Percentiles rank a stretch among this genome's conserved stretches.
These are phyloP conservation scores for Pseudococcus longispinus DNA, from an alignment of 2,888 invertebrate species.

Conservation along the genomic window DNA sequence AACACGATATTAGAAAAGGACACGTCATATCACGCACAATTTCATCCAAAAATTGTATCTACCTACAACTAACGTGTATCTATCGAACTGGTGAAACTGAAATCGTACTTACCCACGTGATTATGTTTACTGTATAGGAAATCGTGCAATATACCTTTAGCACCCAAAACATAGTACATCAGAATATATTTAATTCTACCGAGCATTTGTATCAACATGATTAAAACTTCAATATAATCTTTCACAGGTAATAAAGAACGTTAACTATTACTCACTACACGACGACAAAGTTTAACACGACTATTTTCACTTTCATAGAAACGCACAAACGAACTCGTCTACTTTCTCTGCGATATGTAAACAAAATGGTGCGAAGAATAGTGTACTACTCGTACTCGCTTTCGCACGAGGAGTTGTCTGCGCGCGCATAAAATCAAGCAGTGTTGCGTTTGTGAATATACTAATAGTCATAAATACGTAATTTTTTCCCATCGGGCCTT, in stretches of 20 bases:
- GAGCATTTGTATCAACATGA: conserved; percentile 43
- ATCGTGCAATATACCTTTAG: conserved; percentile 70
- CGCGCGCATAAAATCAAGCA: conserved; percentile 8
- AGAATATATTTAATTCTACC: conserved; percentile 65
- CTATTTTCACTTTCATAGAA: neutral
- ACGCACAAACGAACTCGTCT: neutral
- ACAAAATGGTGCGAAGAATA: neutral
- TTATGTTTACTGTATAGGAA: conserved; percentile 68
- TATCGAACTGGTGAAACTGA: neutral
- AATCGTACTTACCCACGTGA: conserved; percentile 64
- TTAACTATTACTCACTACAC: neutral
- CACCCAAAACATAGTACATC: conserved; percentile 70
- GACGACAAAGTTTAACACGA: neutral
- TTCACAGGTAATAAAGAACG: neutral
- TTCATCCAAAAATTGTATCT: neutral
- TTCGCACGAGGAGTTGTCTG: neutral
- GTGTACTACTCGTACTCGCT: neutral
- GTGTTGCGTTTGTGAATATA: too few species aligned
- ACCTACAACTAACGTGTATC: too few species aligned
- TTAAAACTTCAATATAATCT: neutral
- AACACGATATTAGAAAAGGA: neutral
- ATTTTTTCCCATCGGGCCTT: too few species aligned
- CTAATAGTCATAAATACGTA: too few species aligned
- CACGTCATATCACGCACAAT: neutral
- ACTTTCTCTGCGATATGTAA: conserved; percentile 26